Percentiles rank a stretch among this genome's conserved stretches.
Evolutionary conservation across 2,888 invertebrate genomes (phyloP).

Genomic region (Campoplex nolae): DNA sequence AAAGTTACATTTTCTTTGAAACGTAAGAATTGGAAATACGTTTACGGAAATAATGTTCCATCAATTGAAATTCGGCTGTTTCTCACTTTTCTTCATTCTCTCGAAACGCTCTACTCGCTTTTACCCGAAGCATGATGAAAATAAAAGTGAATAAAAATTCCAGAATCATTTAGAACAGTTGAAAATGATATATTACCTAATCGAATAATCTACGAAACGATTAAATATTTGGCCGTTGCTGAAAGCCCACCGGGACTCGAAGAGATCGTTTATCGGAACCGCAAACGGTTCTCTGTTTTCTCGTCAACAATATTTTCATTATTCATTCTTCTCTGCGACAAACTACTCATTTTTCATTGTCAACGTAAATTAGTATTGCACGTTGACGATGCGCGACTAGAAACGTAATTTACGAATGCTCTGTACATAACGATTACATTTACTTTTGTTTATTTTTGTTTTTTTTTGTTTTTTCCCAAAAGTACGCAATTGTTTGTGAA

Average conservation of each 20-base stretch:
- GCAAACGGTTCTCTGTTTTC: conserved; percentile 27
- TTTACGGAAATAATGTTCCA: not conserved
- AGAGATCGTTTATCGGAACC: conserved; percentile 50
- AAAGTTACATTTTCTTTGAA: not conserved
- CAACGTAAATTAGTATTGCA: conserved; percentile 49
- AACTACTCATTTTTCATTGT: not conserved
- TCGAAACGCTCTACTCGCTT: not conserved
- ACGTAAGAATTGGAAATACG: not conserved
- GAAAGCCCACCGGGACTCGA: conserved; percentile 29
- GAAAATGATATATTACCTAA: conserved; percentile 6
- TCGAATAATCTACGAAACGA: not conserved
- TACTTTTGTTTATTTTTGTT: not conserved
- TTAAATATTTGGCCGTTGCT: conserved; percentile 33
- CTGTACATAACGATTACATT: not conserved
- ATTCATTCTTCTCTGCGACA: not conserved
- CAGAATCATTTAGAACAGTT: not conserved
- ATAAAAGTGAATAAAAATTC: not conserved
- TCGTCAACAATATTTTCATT: conserved; percentile 21
- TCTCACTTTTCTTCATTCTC: not conserved
- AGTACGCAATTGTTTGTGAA: conserved; percentile 28
- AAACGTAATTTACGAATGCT: conserved; percentile 25
- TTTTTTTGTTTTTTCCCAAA: not conserved
- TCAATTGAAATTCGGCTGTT: not conserved
- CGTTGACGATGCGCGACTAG: conserved; percentile 58
- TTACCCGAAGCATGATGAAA: not conserved